Conservation (phyloP, 2,888 invertebrate genomes). For the Ormyrus labotus region DNA sequence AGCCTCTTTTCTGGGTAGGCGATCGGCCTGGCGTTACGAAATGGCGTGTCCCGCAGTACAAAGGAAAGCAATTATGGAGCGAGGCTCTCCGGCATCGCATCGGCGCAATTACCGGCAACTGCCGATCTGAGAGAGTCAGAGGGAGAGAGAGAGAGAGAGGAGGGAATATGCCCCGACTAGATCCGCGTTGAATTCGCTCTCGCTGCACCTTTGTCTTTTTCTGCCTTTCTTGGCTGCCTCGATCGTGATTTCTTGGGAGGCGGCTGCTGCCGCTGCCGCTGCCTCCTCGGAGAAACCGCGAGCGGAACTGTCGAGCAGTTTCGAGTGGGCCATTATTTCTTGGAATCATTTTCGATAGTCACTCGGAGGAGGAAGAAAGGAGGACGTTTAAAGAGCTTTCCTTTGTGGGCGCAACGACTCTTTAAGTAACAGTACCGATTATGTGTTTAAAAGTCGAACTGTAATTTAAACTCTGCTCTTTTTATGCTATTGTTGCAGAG, state of each 20-base stretch:
- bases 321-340: constrained; percentile 17
- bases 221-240: neutral
- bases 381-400: neutral
- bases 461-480: neutral
- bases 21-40: constrained; percentile 58
- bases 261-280: neutral
- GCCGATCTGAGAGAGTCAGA: constrained; percentile 22
- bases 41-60: constrained; percentile 58
- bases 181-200: constrained; percentile 2
- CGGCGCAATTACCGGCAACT: constrained; percentile 56
- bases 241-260: neutral
- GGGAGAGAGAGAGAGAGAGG: neutral
- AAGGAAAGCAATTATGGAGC: constrained; percentile 61
- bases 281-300: neutral
- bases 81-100: constrained; percentile 29
- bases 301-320: neutral
- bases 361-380: neutral
- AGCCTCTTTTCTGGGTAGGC: constrained; percentile 57
- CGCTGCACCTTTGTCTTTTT: neutral
- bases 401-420: neutral
- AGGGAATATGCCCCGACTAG: too few species aligned
- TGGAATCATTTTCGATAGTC: constrained; percentile 6
- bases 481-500: constrained; percentile 1
- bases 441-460: neutral
- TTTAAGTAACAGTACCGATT: neutral